Evolutionary conservation across 1,140 invertebrate genomes (phyloP), one percentile per base, ranked within the genome.

Genomic region (Drosophila yakuba): DNA sequence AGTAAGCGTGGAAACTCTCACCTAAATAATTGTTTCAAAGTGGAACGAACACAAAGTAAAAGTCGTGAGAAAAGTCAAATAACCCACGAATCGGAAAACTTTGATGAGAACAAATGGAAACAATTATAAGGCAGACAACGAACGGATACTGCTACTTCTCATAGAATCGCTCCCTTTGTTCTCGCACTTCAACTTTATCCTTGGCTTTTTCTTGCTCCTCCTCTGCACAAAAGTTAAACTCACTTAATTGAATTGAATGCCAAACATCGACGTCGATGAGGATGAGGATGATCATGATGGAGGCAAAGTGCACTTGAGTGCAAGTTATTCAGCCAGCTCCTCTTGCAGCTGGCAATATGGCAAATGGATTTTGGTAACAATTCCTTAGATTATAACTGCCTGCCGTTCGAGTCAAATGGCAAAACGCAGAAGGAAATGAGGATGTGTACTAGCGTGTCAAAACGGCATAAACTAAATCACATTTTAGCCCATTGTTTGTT

Each of bases 231-330:
- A 80, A 68, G 66, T 72, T 76, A 50, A 73, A 64, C 72, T 76
- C 63, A 60, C 83, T 76, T 86, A 88, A 86, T 86, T 86, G 83
- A 86, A 86, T 86, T 89, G 83, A 88, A 85, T 84, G 80, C 56
- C 75, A 83, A 71, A 78, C 35, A 54, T 56, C 45, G 45, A 69
- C 41, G 74, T 39, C n/a, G n/a, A 67, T 67, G 36, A 39, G 14
- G 36, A 38, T 38, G 36, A 38, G 20, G 5, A 28, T 20, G 23
- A 23, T 48, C n/a, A 45, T 35, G 36, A 51, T 51, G 74, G 59
- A 71, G 64, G 32, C 59, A 68, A 48, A 79, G 79, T 68, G 83
- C 79, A 86, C 47, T 82, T 66, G 54, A 83, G 51, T 80, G 84
- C 62, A 79, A 66, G 17, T 60, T 50, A 52, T 57, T 61, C 58